Conservation (phyloP, 2,113 vertebrate species). For the Barnardius zonarius region DNA sequence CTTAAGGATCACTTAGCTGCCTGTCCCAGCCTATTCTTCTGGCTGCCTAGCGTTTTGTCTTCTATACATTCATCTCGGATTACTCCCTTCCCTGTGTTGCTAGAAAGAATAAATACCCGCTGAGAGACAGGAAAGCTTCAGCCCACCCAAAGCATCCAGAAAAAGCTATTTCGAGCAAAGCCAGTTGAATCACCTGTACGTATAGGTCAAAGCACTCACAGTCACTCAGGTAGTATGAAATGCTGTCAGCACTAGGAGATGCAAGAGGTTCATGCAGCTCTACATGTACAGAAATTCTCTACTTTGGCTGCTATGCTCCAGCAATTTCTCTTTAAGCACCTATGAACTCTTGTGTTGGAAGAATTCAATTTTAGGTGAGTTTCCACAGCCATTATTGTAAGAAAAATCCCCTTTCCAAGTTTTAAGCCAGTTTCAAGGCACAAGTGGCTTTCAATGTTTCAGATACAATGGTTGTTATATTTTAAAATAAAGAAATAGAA, state of each 20-base stretch:
- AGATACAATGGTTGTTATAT: neutral
- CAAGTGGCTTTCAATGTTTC: neutral
- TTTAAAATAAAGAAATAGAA: neutral
- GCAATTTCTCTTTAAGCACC: neutral
- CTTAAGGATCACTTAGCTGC: neutral
- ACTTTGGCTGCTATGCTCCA: neutral
- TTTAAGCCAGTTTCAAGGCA: neutral
- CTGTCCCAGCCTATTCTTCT: neutral
- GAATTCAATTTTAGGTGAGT: neutral
- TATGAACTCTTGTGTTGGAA: neutral
- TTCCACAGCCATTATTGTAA: neutral
- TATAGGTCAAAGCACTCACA: neutral
- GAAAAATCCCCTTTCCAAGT: neutral
- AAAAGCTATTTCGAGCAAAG: neutral
- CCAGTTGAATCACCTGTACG: neutral
- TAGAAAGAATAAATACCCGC: neutral
- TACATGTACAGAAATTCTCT: rapidly evolving
- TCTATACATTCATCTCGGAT: neutral
- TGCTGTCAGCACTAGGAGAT: neutral
- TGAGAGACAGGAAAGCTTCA: neutral
- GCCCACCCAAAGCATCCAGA: neutral
- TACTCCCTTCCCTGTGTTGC: neutral
- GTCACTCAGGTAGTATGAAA: neutral
- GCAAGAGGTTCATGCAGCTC: neutral
- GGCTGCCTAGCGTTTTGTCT: neutral